Base-by-base conservation (phyloP, 2,797 vertebrate genomes). In the Pangasius mekongensis region DNA sequence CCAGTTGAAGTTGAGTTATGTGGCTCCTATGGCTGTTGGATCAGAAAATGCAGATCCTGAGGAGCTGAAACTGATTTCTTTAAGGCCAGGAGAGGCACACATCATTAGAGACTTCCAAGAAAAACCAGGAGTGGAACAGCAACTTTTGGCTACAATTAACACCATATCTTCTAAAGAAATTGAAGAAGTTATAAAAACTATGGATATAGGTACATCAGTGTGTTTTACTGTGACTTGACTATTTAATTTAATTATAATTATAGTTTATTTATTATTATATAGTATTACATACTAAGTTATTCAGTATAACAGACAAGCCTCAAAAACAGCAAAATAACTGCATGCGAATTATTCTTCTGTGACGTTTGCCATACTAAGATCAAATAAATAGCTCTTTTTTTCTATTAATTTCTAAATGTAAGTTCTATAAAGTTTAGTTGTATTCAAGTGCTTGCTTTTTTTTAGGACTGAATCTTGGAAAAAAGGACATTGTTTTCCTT, bases 401-500 rank as follows among this genome's bases (percentile, higher is more conserved):
- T 81, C 78, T 60, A 49, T 83, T 39, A n/a, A 30, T 18, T 66
- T 7, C 5, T 47, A 82, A 82, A 62, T 82, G 20, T 62, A 62
- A 39, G 5, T 83, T 83, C 27, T 47, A 18, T 83, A 43, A 64
- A 49, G 16, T n/a, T 66, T 49, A 30, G 62, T 30, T 66, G 16
- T 33, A 66, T 66, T 67, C 16, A 84, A 52, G 43, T 22, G 13
- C 16, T 67, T 52, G 43, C 10, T 84, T 52, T 85, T 89, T 90
- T 90, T 30, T 92, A 95, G 95, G 0, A 1, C 36, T 90, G 49
- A 92, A 93, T 85, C 77, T 95, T 81, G 97, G 97, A 56, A 97
- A 0, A 67, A 98, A 97, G 3, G 99, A 99, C 91, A 94, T 99
- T 0, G 94, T 99, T 86, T 99, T 99, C 93, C 97, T 99, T 2